Base-by-base conservation (phyloP, 2,888 invertebrate genomes). In the Tyria jacobaeae region DNA sequence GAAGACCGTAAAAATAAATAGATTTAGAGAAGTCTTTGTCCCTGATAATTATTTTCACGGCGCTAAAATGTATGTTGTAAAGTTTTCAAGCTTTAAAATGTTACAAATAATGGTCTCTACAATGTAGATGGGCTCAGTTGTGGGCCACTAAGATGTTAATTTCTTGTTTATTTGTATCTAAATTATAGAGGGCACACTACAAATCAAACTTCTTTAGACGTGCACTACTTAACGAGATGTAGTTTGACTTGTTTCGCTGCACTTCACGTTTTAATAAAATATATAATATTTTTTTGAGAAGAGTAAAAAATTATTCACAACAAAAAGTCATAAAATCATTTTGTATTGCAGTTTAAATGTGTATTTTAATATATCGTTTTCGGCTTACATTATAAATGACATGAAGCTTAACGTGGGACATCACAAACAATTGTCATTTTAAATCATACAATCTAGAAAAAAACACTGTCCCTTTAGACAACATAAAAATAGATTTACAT, bases 41-140 rank as follows among this genome's bases (percentile, higher is more conserved):
- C 21, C 44, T 44, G 44, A 4, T 21, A 21, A 44, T 44, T 17
- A 44, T 44, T 44, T 44, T 44, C 12, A 21, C 44, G 21, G 21
- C 44, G 44, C 44, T 21, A 21, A 44, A 44, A 44, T 7, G 21
- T 21, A 44, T 44, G 44, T 44, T 44, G 44, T 44, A 44, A 44
- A 44, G 2, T 10, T 44, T 44, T 10, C 3, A 21, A 21, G 44
- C 21, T 44, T 10, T 44, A 44, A 21, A 44, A 44, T 21, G 21
- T 4, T 4, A 44, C 75, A 75, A 72, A 75, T 82, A 68, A 44
- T 44, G 44, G 44, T 21, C 21, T 21, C 17, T 21, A 44, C 44
- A 44, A 21, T 44, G 44, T 44, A 12, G 17, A 44, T n/a, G n/a
- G n/a, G 21, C 12, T 12, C 12, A 21, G 1, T 21, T 44, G 21